Conservation (phyloP, 2,888 invertebrate genomes). For the Therioaphis trifolii region DNA sequence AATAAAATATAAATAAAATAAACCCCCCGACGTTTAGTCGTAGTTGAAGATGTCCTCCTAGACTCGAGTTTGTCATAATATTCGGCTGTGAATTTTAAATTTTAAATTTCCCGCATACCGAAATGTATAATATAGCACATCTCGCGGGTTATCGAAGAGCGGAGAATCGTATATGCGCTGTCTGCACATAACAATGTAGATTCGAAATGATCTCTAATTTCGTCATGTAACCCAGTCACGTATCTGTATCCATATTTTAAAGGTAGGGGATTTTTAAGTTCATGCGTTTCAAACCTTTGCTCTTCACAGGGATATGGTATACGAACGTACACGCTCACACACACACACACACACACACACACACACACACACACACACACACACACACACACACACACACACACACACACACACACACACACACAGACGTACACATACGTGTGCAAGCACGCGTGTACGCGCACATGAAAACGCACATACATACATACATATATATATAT, state of each 20-base stretch:
- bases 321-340: no score
- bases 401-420: no score
- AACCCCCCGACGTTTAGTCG: neutral
- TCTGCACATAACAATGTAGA: conserved; percentile 24
- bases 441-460: no score
- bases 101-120: neutral
- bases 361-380: no score
- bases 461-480: no score
- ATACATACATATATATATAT: neutral
- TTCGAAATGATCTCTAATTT: conserved; percentile 9
- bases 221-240: conserved; percentile 39
- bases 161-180: neutral
- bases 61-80: neutral
- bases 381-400: no score
- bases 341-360: no score
- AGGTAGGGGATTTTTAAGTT: neutral
- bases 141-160: neutral
- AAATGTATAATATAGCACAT: no score
- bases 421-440: no score
- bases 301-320: neutral
- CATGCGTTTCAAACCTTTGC: conserved; percentile 33
- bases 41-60: neutral
- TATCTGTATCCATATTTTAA: conserved; percentile 56
- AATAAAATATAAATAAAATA: neutral
- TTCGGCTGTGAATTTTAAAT: neutral